Evolutionary conservation across 2,113 vertebrate genomes (phyloP).

Genomic region (Suncus etruscus): DNA sequence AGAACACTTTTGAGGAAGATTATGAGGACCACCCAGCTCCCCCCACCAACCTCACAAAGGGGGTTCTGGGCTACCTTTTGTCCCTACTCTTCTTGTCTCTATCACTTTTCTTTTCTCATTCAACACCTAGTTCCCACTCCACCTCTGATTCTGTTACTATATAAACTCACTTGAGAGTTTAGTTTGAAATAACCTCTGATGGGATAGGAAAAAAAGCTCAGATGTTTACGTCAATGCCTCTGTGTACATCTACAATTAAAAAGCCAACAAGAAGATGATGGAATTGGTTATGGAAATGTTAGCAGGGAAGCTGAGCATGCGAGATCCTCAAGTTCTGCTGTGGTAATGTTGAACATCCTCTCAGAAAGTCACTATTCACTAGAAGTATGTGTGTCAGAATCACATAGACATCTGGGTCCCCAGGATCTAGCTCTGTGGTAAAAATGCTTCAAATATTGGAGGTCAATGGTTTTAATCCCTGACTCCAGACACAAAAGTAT

Average conservation of each 20-base stretch:
- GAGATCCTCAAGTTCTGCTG: neutral
- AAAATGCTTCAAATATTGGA: too few relatives aligned
- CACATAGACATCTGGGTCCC: neutral
- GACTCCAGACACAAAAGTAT: too few relatives aligned
- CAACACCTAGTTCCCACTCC: neutral
- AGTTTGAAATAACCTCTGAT: conserved; percentile 22
- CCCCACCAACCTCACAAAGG: neutral
- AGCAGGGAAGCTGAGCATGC: neutral
- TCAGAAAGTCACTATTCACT: neutral
- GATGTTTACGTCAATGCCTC: conserved; percentile 22
- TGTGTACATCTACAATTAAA: conserved; percentile 26
- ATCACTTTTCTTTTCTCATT: neutral
- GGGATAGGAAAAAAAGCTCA: neutral
- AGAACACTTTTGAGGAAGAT: neutral
- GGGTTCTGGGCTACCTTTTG: neutral
- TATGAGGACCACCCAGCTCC: neutral
- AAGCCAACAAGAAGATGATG: conserved; percentile 24
- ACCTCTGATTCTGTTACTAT: conserved; percentile 1
- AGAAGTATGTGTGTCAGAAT: conserved; percentile 13
- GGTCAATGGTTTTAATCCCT: too few relatives aligned
- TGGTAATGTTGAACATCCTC: neutral
- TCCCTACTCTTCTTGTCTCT: neutral
- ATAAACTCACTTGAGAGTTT: conserved; percentile 34
- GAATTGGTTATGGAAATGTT: conserved; percentile 48
- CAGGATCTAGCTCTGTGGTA: too few relatives aligned